A percentile compares a stretch with the other conserved stretches of the same genome.
phyloP scores from a whole-genome alignment of 2,113 vertebrate species.

The Cyprinus carpio region DNA sequence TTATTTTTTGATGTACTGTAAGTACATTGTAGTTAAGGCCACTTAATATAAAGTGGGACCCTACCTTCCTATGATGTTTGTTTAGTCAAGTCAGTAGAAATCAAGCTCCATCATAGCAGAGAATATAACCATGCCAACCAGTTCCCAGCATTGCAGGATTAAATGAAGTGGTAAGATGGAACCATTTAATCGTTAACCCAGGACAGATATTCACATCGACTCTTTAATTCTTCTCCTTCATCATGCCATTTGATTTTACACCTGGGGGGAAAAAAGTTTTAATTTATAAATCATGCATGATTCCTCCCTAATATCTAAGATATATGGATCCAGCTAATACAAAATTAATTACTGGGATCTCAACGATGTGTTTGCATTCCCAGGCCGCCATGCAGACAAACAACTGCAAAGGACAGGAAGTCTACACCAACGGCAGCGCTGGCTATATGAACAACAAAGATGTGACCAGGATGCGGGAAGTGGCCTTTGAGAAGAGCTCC shows the following conservation, averaged over 20 bases:
- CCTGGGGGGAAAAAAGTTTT: too few relatives aligned
- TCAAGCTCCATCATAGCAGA: conserved; percentile 38
- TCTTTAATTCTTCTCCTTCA: neutral
- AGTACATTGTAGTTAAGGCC: too few relatives aligned
- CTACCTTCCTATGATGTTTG: neutral
- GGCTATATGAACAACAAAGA: conserved; percentile 73
- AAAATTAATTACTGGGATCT: neutral
- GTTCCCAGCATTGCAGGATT: conserved; percentile 50
- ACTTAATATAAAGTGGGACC: neutral
- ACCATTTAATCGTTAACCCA: conserved; percentile 76
- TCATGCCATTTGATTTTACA: too few relatives aligned
- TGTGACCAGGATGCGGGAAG: conserved; percentile 81
- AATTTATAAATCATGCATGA: neutral
- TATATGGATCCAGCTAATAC: neutral
- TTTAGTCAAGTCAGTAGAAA: neutral
- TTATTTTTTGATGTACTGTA: too few relatives aligned
- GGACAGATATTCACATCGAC: conserved; percentile 71
- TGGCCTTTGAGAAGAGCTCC: conserved; percentile 88
- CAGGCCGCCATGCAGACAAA: conserved; percentile 70
- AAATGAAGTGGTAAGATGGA: conserved; percentile 74
- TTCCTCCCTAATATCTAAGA: neutral
- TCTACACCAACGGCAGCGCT: conserved; percentile 84
- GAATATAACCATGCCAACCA: conserved; percentile 73
- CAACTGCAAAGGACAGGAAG: conserved; percentile 78
- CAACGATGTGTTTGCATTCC: conserved; percentile 7